phyloP scores from a whole-genome alignment of 2,113 vertebrate species.

The Eleginops maclovinus region DNA sequence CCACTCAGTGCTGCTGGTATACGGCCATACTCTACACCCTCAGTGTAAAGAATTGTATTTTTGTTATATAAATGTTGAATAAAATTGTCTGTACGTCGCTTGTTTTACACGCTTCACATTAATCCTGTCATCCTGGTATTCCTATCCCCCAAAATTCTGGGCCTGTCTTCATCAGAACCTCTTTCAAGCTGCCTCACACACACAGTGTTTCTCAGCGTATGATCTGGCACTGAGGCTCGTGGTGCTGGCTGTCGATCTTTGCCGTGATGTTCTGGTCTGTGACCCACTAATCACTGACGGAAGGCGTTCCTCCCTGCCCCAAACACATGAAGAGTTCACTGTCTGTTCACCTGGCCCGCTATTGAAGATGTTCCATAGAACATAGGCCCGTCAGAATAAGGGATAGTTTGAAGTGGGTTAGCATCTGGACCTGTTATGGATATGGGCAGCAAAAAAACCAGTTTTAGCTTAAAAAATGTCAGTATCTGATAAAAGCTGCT shows the following conservation, averaged over 20 bases:
- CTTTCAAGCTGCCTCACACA: conserved; percentile 65
- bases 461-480: too few species aligned
- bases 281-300: conserved; percentile 53
- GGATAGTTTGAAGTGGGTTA: too few species aligned
- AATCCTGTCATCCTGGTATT: not conserved
- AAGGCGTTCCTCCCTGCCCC: not conserved
- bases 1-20: conserved; percentile 58
- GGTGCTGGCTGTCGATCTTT: conserved; percentile 51
- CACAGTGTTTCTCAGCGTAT: conserved; percentile 55
- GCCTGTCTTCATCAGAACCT: conserved; percentile 34
- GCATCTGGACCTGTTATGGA: too few species aligned
- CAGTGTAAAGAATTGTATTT: conserved; percentile 57
- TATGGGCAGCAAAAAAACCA: too few species aligned
- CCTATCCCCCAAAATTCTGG: conserved; percentile 1
- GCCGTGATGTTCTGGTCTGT: conserved; percentile 47
- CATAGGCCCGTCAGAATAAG: not conserved
- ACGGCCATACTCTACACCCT: conserved; percentile 32
- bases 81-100: conserved; percentile 61
- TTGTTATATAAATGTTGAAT: conserved; percentile 76
- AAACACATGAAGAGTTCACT: conserved; percentile 10
- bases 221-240: conserved; percentile 58
- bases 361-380: not conserved
- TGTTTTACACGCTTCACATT: not conserved
- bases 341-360: conserved; percentile 15
- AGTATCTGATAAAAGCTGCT: too few species aligned